Evolutionary conservation across 2,797 vertebrate genomes (phyloP).

Genomic region (Scleropages formosus): DNA sequence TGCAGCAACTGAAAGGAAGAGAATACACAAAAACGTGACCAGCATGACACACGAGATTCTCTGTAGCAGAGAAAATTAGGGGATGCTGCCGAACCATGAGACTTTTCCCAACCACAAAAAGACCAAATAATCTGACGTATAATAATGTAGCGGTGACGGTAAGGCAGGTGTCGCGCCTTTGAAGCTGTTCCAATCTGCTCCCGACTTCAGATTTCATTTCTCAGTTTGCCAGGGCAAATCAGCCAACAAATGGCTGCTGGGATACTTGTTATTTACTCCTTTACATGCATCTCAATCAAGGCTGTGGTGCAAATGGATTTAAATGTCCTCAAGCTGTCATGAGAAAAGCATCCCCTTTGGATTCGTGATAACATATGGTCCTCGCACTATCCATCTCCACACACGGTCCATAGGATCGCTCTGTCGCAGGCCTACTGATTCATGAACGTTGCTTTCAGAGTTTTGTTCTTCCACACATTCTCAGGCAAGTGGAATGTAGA

Average conservation of each 20-base stretch:
- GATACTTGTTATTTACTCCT: neutral
- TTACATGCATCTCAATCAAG: neutral
- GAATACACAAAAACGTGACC: no score
- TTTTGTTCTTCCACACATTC: neutral
- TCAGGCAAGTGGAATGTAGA: no score
- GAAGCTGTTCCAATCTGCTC: neutral
- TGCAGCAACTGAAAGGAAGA: no score
- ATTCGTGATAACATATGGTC: slow-evolving; percentile 18
- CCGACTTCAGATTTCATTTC: slow-evolving; percentile 14
- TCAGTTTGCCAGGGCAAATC: slow-evolving; percentile 13
- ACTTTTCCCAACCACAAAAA: slow-evolving; percentile 11
- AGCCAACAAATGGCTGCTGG: slow-evolving; percentile 26
- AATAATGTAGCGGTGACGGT: neutral
- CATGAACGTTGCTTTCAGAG: neutral
- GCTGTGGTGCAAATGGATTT: slow-evolving; percentile 21
- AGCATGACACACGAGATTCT: neutral
- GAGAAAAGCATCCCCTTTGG: neutral
- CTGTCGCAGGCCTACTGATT: slow-evolving; percentile 31
- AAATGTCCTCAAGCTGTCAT: slow-evolving; percentile 22
- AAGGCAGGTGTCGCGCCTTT: neutral
- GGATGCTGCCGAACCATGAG: neutral
- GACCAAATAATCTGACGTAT: neutral
- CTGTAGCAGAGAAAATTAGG: neutral
- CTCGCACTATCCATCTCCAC: slow-evolving; percentile 7
- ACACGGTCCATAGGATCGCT: neutral